Evolutionary conservation across 2,888 invertebrate genomes (phyloP).

Genomic region (Cotesia congregata): DNA sequence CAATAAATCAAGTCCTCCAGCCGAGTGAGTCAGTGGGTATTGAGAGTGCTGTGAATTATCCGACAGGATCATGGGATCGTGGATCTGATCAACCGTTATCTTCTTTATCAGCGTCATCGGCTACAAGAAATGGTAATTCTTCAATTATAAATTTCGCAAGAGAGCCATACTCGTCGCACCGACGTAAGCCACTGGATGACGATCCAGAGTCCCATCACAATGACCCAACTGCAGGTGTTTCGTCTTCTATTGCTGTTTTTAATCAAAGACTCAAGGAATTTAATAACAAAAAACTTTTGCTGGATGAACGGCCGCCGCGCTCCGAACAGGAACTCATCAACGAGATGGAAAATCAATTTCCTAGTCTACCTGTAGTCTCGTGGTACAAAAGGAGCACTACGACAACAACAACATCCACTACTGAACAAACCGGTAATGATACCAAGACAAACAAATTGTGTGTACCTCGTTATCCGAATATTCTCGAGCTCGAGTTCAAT

Average conservation of each 20-base stretch:
- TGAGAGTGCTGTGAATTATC: constrained; percentile 47
- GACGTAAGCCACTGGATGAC: constrained; percentile 52
- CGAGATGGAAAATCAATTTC: constrained; percentile 84
- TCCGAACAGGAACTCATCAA: constrained; percentile 83
- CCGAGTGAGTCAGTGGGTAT: constrained; percentile 36
- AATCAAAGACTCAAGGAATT: constrained; percentile 22
- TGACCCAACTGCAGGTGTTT: not conserved
- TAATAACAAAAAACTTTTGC: constrained; percentile 54
- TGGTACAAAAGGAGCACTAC: constrained; percentile 77
- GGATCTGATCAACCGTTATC: constrained; percentile 14
- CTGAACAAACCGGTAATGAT: not conserved
- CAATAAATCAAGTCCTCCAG: constrained; percentile 56
- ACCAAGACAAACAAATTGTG: constrained; percentile 66
- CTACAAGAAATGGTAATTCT: constrained; percentile 39
- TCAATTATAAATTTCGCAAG: constrained; percentile 13
- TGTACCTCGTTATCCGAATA: constrained; percentile 80
- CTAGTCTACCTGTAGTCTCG: constrained; percentile 87
- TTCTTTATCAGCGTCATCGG: constrained; percentile 34
- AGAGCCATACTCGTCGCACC: constrained; percentile 65
- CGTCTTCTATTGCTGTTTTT: not conserved
- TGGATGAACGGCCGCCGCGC: constrained; percentile 75
- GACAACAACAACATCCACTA: not conserved
- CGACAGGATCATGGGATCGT: constrained; percentile 52
- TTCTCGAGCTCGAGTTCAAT: constrained; percentile 93
- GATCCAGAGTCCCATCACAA: not conserved